Evolutionary conservation across 1,140 invertebrate genomes (phyloP), one percentile per base, ranked within the genome.

Genomic region (Neodiprion lecontei): DNA sequence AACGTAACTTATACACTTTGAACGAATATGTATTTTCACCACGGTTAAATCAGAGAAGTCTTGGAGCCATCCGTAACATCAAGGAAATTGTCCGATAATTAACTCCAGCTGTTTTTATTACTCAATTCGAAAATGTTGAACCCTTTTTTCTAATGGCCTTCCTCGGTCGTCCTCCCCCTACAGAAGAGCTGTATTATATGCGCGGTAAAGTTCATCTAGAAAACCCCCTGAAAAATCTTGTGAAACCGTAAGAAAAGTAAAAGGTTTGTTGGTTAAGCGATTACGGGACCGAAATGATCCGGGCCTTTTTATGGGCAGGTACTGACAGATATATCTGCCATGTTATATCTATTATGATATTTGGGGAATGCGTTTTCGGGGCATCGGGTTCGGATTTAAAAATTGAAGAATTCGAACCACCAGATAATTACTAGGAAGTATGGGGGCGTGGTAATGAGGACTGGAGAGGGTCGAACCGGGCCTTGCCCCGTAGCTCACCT

Each of bases 351-450:
- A 61, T 61, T 61, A 61, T 61, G 53, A 61, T 17, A 61, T 61
- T 61, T 61, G 9, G 53, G 53, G 53, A 61, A 61, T 61, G 53
- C 53, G 53, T 61, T 61, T 17, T 12, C 11, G 53, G 53, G n/a
- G 53, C 11, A 61, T 61, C 53, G 53, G 53, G 53, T 61, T 61
- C 53, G 53, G n/a, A 61, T 61, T 61, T 61, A 9, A 61, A 61
- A 61, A 61, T 61, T 61, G 53, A 61, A 61, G 53, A 61, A 83
- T 85, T 83, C 79, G 80, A 79, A 81, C 79, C 81, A 84, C 81
- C 81, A 81, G 79, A 84, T 86, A 85, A 86, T 84, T 81, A 85
- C 81, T 85, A 85, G 83, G 84, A 86, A 86, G 83, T 86, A 78
- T 77, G 77, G 77, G 79, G 84, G 84, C 84, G 84, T 86, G 84